Base-by-base conservation (phyloP, 2,797 vertebrate genomes). In the Crocidura indochinensis region DNA sequence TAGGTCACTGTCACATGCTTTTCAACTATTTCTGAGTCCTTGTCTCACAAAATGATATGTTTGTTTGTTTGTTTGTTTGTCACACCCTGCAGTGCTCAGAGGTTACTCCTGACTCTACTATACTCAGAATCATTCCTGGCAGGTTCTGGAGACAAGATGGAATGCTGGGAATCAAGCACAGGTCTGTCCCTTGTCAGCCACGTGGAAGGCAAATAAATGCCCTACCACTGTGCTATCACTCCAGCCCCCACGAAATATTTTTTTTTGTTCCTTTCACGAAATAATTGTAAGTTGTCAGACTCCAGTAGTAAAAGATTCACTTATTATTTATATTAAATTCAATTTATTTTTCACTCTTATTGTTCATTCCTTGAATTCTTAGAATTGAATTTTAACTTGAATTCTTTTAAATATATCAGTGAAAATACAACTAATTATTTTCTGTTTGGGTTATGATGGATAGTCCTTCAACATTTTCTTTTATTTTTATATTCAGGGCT, bases 401-500 rank as follows among this genome's bases (percentile, higher is more conserved):
- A 60, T 73, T 80, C 27, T 26, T 72, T 90, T 62, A 49, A 72
- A 6, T 26, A 0, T 31, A 79, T 62, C 27, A 71, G 29, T 89
- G 19, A 88, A 84, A 10, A 72, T 81, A 46, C 8, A 68, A 3
- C 4, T 31, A 69, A 75, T 69, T 85, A 73, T n/a, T 19, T 75
- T 72, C 68, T 47, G 38, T 91, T 93, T 79, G 62, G 22, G 75
- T 93, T 67, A 24, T 26, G 82, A 29, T 15, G 71, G 31, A 47
- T 88, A 73, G 72, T 90, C 31, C 38, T 87, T 20, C 22, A 91
- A 27, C 29, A 15, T 85, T 71, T 78, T 68, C 81, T 84, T 88
- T 90, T 90, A 64, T 75, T 84, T 81, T 76, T 72, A 67, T 74
- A 10, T 79, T 65, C 64, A 80, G 27, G 27, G n/a, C 44, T 91